Base-by-base conservation (phyloP, 2,888 invertebrate species). In the Dusona sp. region DNA sequence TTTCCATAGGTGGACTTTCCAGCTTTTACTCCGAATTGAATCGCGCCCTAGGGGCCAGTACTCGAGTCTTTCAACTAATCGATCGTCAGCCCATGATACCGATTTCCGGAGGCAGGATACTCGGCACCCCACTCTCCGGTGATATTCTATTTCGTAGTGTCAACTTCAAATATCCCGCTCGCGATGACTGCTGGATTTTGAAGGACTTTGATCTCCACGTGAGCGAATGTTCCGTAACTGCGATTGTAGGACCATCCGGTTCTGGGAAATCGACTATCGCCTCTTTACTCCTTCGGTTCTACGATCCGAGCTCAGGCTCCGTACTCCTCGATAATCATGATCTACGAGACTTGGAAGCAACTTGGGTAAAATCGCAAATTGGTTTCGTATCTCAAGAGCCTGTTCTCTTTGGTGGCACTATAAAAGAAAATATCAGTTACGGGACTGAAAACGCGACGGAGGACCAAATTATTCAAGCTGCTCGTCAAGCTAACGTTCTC, bases 231-330 rank as follows among this genome's bases (percentile, higher is more conserved):
- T 96, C 96, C 87, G 96, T 98, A 0, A 96, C 98, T 13, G 98
- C 98, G 0, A 93, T 97, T 22, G 97, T 99, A 0, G 99, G 99
- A 0, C 95, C 98, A 0, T 99, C 98, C 84, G 99, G 99, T 0
- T 98, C 98, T 38, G 99, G 99, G 0, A 99, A 99, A 94, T 98
- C 98, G 73, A 99, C 99, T 0, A 95, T 99, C 83, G 98, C 97
- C 0, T 95, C 97, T 0, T 95, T 99, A 1, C 95, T 99, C 87
- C 94, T 99, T 73, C 95, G 99, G 91, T 94, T 98, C 0, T 99
- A 99, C 92, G 98, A 99, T 93, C 98, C 99, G 0, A 94, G 95
- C 3, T 91, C 94, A 84, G 98, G 98, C 0, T 92, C 92, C 9
- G 95, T 99, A 77, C 92, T 95, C 72, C 93, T 99, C 33, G 99